Percentiles rank a stretch among this genome's conserved stretches.
These are phyloP conservation scores for Limnephilus marmoratus DNA, from an alignment of 2,888 invertebrate genomes.

Conservation along the genomic window DNA sequence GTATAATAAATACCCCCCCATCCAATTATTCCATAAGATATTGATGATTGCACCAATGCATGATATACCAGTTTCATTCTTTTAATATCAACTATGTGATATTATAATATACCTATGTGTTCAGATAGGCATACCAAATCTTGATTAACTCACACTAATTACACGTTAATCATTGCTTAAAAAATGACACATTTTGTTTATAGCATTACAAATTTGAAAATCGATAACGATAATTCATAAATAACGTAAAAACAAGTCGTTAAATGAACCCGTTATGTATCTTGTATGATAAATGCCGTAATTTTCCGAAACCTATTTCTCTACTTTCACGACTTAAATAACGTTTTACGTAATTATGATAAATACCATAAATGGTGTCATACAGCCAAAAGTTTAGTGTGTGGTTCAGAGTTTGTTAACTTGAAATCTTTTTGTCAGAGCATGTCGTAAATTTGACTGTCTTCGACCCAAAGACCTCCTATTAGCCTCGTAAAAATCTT, in stretches of 20 bases:
- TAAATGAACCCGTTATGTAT: constrained; percentile 18
- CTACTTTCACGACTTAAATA: constrained; percentile 22
- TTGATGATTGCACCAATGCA: no score
- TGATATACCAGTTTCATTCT: no score
- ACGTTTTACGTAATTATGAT: constrained; percentile 3
- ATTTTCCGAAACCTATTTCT: constrained; percentile 26
- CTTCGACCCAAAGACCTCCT: constrained; percentile 38
- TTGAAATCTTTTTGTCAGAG: background rate
- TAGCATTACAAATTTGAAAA: background rate
- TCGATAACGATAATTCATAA: background rate
- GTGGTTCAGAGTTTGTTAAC: background rate
- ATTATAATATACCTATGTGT: background rate
- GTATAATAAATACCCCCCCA: no score
- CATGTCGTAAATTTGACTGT: constrained; percentile 12
- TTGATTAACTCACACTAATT: background rate
- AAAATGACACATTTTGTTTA: constrained; percentile 14
- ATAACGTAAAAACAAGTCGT: background rate
- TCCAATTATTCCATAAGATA: no score
- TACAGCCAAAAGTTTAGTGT: background rate
- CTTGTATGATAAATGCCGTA: background rate
- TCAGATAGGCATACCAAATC: background rate
- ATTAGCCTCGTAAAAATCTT: constrained; percentile 32
- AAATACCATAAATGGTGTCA: constrained; percentile 22
- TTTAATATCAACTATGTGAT: no score
- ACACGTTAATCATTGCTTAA: background rate